Conservation (phyloP, 2,888 invertebrate genomes). For the Tridacna gigas region DNA sequence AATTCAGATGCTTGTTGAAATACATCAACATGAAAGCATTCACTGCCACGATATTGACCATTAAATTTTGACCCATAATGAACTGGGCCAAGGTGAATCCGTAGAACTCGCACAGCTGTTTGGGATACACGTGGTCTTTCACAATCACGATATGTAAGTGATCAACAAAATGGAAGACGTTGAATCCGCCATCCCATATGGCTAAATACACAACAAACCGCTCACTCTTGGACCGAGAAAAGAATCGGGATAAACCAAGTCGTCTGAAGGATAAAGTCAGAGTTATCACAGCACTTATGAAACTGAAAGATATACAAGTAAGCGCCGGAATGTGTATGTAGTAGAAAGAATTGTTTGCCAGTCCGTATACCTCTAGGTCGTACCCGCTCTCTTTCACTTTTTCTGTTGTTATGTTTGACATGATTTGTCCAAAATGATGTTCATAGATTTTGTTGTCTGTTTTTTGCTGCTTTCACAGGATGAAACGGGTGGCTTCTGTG, state of each 20-base stretch:
- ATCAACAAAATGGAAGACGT: constrained; percentile 66
- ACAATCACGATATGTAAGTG: constrained; percentile 66
- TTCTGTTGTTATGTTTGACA: not conserved
- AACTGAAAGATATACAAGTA: constrained; percentile 52
- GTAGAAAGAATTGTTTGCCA: constrained; percentile 56
- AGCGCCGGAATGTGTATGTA: constrained; percentile 61
- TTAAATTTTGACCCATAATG: constrained; percentile 65
- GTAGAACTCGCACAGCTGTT: constrained; percentile 65
- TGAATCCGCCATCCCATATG: constrained; percentile 64
- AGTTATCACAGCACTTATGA: constrained; percentile 48
- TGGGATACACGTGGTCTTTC: constrained; percentile 58
- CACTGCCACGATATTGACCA: constrained; percentile 67
- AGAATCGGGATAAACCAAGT: constrained; percentile 27
- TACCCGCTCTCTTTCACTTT: constrained; percentile 40
- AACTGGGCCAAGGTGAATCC: constrained; percentile 65
- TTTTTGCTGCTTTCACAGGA: not conserved
- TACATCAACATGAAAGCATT: constrained; percentile 68
- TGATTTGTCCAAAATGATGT: not conserved
- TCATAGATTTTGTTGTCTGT: not conserved
- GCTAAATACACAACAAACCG: constrained; percentile 67
- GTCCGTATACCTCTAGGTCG: constrained; percentile 60
- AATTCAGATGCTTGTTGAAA: constrained; percentile 57
- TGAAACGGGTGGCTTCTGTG: not conserved
- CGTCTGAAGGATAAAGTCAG: constrained; percentile 46
- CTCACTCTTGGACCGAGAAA: constrained; percentile 67